A percentile compares a stretch with the other conserved stretches of the same genome.
phyloP scores from a whole-genome alignment of 2,888 invertebrate species.

The Polia nebulosa region DNA sequence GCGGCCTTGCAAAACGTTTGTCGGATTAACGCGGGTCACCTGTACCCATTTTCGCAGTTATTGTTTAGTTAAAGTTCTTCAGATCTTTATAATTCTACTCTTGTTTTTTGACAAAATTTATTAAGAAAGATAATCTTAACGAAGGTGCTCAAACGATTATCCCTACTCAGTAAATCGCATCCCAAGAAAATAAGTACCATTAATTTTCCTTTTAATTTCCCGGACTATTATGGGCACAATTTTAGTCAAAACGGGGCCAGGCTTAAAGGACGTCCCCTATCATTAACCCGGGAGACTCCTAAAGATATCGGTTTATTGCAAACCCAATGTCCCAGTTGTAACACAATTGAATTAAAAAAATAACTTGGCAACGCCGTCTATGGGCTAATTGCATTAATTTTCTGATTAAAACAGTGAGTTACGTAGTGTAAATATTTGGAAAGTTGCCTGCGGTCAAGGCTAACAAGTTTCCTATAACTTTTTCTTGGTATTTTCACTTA shows the following conservation, averaged over 20 bases:
- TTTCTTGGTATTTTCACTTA: conserved; percentile 9
- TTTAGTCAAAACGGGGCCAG: conserved; percentile 22
- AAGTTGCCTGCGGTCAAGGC: conserved; percentile 19
- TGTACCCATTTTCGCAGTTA: no score
- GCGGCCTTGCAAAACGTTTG: no score
- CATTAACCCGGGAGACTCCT: conserved; percentile 19
- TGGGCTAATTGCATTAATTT: conserved; percentile 37
- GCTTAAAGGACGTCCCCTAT: conserved; percentile 14
- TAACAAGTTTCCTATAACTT: not conserved
- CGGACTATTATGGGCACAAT: conserved; percentile 11
- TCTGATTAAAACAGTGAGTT: conserved; percentile 31
- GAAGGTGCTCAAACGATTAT: not conserved
- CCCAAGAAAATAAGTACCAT: not conserved
- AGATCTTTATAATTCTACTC: not conserved
- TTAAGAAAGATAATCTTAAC: not conserved
- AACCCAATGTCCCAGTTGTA: conserved; percentile 22
- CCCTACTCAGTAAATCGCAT: no score
- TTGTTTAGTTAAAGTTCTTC: no score
- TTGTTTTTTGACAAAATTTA: not conserved
- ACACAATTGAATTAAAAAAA: conserved; percentile 35
- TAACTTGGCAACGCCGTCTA: conserved; percentile 31
- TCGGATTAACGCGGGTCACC: no score
- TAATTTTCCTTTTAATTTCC: conserved; percentile 17
- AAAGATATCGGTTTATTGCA: conserved; percentile 43
- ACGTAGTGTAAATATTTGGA: conserved; percentile 16